Conservation (phyloP, 1,140 invertebrate genomes). For the Episyrphus balteatus region DNA sequence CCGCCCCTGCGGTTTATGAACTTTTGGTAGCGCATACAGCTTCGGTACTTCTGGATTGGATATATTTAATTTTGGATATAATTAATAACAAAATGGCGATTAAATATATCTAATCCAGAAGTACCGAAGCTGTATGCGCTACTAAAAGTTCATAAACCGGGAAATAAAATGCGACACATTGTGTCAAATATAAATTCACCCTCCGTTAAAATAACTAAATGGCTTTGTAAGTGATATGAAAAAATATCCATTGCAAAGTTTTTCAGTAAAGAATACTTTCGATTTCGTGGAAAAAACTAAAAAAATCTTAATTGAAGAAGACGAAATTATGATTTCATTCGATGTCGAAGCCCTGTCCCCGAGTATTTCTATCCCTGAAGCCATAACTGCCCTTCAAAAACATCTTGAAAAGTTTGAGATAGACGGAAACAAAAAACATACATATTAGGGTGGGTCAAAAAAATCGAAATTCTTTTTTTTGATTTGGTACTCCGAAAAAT, state of each 20-base stretch:
- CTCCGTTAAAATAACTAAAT: background rate
- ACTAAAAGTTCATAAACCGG: background rate
- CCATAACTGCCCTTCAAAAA: too few relatives aligned
- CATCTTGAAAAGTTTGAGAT: too few relatives aligned
- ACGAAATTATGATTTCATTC: conserved; percentile 1
- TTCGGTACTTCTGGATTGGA: background rate
- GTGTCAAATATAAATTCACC: background rate
- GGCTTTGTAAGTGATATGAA: background rate
- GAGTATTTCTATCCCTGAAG: background rate
- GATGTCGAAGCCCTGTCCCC: conserved; percentile 1
- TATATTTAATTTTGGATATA: too few relatives aligned
- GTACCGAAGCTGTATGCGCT: background rate
- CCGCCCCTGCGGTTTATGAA: too few relatives aligned
- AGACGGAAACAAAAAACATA: too few relatives aligned
- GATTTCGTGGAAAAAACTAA: background rate
- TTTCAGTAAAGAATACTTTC: conserved; percentile 1
- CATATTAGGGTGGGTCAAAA: too few relatives aligned
- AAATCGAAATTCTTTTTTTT: too few relatives aligned
- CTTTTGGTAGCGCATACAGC: background rate
- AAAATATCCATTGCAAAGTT: background rate
- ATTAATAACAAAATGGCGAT: too few relatives aligned
- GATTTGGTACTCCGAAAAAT: too few relatives aligned
- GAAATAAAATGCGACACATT: background rate
- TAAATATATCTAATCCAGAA: background rate
- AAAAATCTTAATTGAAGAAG: background rate